Conservation (phyloP, 2,888 invertebrate species). For the Cerceris rybyensis region DNA sequence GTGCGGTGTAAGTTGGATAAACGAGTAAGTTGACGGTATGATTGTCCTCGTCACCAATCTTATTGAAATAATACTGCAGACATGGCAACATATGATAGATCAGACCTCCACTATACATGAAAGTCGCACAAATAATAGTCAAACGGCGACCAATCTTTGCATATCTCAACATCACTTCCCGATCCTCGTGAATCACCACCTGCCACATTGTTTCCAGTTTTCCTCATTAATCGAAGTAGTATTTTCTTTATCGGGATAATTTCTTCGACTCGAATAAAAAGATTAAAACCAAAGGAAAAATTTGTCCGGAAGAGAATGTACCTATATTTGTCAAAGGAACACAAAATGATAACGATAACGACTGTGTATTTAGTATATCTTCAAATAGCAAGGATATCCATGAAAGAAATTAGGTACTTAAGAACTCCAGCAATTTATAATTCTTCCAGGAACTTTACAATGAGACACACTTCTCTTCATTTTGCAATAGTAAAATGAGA, state of each 20-base stretch:
- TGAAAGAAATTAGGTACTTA: too few relatives aligned
- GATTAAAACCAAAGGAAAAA: not conserved
- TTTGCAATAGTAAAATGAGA: too few relatives aligned
- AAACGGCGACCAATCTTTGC: conserved; percentile 64
- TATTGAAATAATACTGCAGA: conserved; percentile 33
- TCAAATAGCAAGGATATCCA: too few relatives aligned
- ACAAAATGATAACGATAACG: too few relatives aligned
- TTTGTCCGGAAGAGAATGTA: not conserved
- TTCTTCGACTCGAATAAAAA: not conserved
- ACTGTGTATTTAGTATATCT: too few relatives aligned
- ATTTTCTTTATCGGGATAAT: not conserved
- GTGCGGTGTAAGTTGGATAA: conserved; percentile 57
- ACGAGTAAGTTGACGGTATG: conserved; percentile 60
- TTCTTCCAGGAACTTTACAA: too few relatives aligned
- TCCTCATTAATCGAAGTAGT: not conserved
- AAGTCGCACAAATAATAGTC: conserved; percentile 46
- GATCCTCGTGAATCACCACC: conserved; percentile 46
- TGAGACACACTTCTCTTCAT: too few relatives aligned
- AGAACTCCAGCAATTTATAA: too few relatives aligned
- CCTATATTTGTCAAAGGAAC: too few relatives aligned
- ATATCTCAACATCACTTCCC: conserved; percentile 63
- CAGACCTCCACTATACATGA: conserved; percentile 54
- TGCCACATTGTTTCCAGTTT: conserved; percentile 40
- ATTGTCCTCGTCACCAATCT: conserved; percentile 41
- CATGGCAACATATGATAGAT: conserved; percentile 44